Evolutionary conservation across 2,797 vertebrate genomes (phyloP).

Genomic region (Emydoidea blandingii): DNA sequence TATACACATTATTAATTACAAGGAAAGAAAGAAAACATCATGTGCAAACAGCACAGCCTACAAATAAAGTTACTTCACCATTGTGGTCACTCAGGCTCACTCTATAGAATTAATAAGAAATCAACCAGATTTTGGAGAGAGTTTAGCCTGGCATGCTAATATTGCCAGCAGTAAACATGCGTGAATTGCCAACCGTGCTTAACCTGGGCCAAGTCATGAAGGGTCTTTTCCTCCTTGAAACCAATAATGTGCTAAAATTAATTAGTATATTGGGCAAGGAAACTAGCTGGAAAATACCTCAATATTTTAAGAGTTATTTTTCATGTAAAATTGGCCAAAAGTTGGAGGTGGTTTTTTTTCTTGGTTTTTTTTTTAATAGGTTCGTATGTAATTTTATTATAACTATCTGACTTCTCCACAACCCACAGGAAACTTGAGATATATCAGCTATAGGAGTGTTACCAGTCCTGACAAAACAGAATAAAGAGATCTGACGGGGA

Average conservation of each 20-base stretch:
- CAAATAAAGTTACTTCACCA: background rate
- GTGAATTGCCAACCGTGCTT: background rate
- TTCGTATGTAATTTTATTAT: background rate
- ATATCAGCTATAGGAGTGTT: background rate
- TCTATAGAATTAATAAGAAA: conserved; percentile 2
- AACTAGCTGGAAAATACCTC: background rate
- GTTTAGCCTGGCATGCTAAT: background rate
- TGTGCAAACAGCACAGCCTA: background rate
- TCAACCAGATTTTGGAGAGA: background rate
- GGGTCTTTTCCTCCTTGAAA: background rate
- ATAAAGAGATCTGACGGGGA: background rate
- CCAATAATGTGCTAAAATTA: background rate
- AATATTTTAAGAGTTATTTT: background rate
- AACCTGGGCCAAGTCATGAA: background rate
- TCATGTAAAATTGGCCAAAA: background rate
- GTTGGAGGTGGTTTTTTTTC: background rate
- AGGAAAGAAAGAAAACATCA: background rate
- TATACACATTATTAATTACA: background rate
- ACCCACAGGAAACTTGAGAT: background rate
- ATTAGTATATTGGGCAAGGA: background rate
- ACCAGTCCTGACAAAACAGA: background rate
- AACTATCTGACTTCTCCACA: conserved; percentile 3
- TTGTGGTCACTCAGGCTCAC: background rate
- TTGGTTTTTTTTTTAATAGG: background rate
- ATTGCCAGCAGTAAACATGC: background rate